A percentile compares a stretch with the other conserved stretches of the same genome.
Conservation (phyloP, 2,797 vertebrate genomes). For the Neosalanx taihuensis region DNA sequence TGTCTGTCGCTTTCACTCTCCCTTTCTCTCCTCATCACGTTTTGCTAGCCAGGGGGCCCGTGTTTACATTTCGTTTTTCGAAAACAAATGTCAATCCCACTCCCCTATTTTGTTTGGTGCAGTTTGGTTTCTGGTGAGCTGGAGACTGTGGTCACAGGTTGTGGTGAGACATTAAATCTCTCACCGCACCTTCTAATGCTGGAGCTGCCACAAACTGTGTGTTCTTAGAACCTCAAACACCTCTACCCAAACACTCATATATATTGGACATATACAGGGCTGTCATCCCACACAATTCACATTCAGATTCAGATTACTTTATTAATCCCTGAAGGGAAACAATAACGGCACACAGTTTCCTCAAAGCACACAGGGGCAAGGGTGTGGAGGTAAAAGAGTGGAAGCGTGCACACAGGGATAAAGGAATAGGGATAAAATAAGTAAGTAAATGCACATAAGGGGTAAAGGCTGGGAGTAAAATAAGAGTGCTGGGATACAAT, state of each 20-base stretch:
- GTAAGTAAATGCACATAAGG: too few species aligned
- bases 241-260: constrained; percentile 13
- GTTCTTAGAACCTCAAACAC: constrained; percentile 14
- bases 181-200: constrained; percentile 17
- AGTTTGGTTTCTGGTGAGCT: constrained; percentile 26
- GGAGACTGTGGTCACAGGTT: constrained; percentile 15
- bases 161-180: constrained; percentile 27
- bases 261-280: background rate
- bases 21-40: background rate
- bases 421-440: too few species aligned
- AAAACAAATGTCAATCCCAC: constrained; percentile 49
- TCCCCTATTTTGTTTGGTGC: constrained; percentile 22
- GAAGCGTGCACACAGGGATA: too few species aligned
- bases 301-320: too few species aligned
- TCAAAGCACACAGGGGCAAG: too few species aligned
- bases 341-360: too few species aligned
- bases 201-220: constrained; percentile 23
- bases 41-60: constrained; percentile 23
- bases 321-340: too few species aligned
- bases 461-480: too few species aligned
- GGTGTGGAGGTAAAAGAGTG: too few species aligned
- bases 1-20: background rate
- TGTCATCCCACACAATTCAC: too few species aligned
- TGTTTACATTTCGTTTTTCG: constrained; percentile 51
- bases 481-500: too few species aligned